Evolutionary conservation across 2,797 vertebrate genomes (phyloP), one percentile per base, ranked within the genome.

Genomic region (Paratrypauchen microcephalus): DNA sequence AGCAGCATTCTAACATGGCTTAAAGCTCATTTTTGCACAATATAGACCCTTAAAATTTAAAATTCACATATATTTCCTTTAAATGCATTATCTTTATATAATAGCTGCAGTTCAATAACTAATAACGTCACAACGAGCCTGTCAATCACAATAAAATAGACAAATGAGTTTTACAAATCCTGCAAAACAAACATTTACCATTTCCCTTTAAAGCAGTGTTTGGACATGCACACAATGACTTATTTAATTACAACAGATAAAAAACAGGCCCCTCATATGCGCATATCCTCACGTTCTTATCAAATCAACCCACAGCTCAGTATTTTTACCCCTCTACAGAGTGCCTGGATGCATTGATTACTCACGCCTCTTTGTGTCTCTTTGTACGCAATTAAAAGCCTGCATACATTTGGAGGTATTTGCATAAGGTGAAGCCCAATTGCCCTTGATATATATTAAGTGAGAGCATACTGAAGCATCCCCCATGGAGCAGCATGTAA

Each of bases 401-500:
- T 68, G 54, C 28, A 73, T 69, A 65, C 59, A 69, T 60, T 55
- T 16, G 19, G 23, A 26, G 2, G 1, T 60, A 75, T 83, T 90
- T 86, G 74, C 82, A 81, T 82, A 76, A 77, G 80, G 86, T 84
- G 77, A 50, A 76, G 75, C 78, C 74, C 66, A 70, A 66, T 82
- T 81, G 82, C 77, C 86, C 82, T 80, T 83, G 66, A 76, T 86
- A 75, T 83, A 84, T 74, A 78, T 68, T 61, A 86, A 82, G 90
- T 89, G 88, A 67, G 85, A 91, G 89, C 91, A 84, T 79, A 87
- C 84, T 88, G 88, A 93, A 93, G 91, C 91, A 88, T 89, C 87
- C 87, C 87, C 83, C 70, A 72, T 75, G 75, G 76, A 79, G 82
- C 68, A 78, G 82, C 77, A 79, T 78, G 72, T 83, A 79, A 86